phyloP scores from a whole-genome alignment of 2,797 vertebrate species.

The Xenentodon cancila region DNA sequence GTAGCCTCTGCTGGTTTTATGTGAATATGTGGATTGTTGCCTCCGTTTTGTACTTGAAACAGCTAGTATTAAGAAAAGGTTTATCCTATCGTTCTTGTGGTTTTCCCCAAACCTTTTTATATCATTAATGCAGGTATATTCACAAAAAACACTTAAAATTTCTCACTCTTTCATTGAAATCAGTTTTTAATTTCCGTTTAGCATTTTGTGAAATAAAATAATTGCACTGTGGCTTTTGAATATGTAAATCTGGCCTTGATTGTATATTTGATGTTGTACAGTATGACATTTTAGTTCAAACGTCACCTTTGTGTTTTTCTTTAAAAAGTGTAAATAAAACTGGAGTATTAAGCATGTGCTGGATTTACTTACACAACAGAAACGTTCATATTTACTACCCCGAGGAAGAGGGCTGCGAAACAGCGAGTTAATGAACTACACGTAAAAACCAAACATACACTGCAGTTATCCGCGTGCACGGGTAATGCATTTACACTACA shows the following conservation, averaged over 20 bases:
- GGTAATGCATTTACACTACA: too few species aligned
- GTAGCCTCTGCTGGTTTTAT: conserved; percentile 7
- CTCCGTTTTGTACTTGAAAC: conserved; percentile 2
- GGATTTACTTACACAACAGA: too few species aligned
- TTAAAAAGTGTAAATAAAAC: conserved; percentile 48
- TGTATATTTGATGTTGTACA: conserved; percentile 50
- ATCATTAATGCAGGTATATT: conserved; percentile 7
- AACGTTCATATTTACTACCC: neutral
- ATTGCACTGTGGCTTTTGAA: conserved; percentile 36
- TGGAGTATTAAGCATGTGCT: neutral
- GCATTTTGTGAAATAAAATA: conserved; percentile 22
- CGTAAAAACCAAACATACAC: too few species aligned
- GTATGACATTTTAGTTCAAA: conserved; percentile 30
- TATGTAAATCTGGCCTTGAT: conserved; percentile 51
- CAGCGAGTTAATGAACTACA: too few species aligned
- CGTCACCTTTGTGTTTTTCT: conserved; percentile 12
- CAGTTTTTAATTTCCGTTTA: neutral
- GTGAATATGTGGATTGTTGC: neutral
- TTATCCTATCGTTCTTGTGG: neutral
- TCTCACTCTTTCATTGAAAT: conserved; percentile 4
- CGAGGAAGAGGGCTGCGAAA: neutral
- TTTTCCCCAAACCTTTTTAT: conserved; percentile 19
- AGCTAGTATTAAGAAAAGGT: neutral
- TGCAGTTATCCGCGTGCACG: too few species aligned
- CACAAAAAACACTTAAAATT: conserved; percentile 3